Evolutionary conservation across 2,888 invertebrate genomes (phyloP), one percentile per base, ranked within the genome.

Genomic region (Eupithecia vulgata): DNA sequence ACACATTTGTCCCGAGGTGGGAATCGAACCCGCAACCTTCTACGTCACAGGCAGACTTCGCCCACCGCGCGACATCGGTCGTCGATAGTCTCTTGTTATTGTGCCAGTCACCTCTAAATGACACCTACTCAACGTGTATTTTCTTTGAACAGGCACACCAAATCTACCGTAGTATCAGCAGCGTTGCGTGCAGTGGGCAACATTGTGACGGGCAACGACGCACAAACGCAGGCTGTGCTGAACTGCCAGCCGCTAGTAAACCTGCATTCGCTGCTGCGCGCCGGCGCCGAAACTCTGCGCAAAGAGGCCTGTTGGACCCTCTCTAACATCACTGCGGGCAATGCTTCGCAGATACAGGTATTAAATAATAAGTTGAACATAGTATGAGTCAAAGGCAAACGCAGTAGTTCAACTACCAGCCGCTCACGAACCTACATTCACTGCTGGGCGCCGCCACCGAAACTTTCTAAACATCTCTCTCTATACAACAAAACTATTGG

Each of bases 291-390:
- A 91, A 96, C 97, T 21, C 96, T 99, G 72, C 96, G 97, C 82
- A 99, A 99, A 93, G 99, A 99, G 93, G 98, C 99, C 2, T 99
- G 98, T 89, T 99, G 99, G 99, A 98, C 99, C 37, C 96, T 99
- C 82, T 99, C 99, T 74, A 99, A 99, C 91, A 98, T 99, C 77
- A 98, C 99, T 1, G 99, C 99, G 34, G 99, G 99, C 73, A 99
- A 99, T 92, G 96, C 97, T 69, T 96, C 96, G 82, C 99, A 99
- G 94, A 99, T 99, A 90, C 98, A 99, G 95, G 97, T 72, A 64
- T 8, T 48, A 48, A 45, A 48, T 48, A 42, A 15, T 15, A 42
- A 42, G 5, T 42, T 42, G 42, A 13, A 42, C 0, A 42, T 0
- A 42, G 40, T 40, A 40, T 40, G 35, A 35, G 7, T 2, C 35